Conservation (phyloP, 1,140 invertebrate genomes). For the Drosophila lacteicornis region DNA sequence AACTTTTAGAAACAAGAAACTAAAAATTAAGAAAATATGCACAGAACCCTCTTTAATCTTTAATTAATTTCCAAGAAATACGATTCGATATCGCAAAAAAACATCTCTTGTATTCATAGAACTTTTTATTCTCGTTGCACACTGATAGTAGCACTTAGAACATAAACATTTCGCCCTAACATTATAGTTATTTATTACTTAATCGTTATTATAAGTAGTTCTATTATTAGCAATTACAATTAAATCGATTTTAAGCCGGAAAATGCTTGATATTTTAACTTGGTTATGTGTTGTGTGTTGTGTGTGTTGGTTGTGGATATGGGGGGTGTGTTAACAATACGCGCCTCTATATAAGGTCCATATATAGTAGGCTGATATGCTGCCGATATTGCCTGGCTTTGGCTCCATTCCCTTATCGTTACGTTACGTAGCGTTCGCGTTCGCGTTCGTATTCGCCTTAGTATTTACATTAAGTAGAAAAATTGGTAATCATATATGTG, state of each 20-base stretch:
- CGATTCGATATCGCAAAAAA: background rate
- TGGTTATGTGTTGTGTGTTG: slow-evolving; percentile 11
- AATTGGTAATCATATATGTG: slow-evolving; percentile 59
- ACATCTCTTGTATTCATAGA: slow-evolving; percentile 21
- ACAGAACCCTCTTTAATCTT: too few relatives aligned
- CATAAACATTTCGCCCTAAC: slow-evolving; percentile 35
- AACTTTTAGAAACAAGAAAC: too few relatives aligned
- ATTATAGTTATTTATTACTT: slow-evolving; percentile 36
- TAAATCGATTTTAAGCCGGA: slow-evolving; percentile 26
- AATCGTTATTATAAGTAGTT: slow-evolving; percentile 29
- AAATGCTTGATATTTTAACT: slow-evolving; percentile 5
- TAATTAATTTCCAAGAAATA: background rate
- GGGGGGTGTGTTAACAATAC: slow-evolving; percentile 54
- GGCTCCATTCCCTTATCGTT: background rate
- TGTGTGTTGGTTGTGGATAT: slow-evolving; percentile 28
- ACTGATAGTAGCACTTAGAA: slow-evolving; percentile 38
- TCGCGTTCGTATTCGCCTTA: slow-evolving; percentile 56
- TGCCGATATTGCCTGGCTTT: slow-evolving; percentile 59
- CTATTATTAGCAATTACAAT: slow-evolving; percentile 34
- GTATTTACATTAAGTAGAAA: slow-evolving; percentile 81
- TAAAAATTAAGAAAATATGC: too few relatives aligned
- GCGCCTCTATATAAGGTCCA: slow-evolving; percentile 50
- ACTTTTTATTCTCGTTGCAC: slow-evolving; percentile 43
- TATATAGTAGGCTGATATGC: slow-evolving; percentile 73
- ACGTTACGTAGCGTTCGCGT: slow-evolving; percentile 17